phyloP scores from a whole-genome alignment of 2,797 vertebrate species.

The Molossus alvarezi region DNA sequence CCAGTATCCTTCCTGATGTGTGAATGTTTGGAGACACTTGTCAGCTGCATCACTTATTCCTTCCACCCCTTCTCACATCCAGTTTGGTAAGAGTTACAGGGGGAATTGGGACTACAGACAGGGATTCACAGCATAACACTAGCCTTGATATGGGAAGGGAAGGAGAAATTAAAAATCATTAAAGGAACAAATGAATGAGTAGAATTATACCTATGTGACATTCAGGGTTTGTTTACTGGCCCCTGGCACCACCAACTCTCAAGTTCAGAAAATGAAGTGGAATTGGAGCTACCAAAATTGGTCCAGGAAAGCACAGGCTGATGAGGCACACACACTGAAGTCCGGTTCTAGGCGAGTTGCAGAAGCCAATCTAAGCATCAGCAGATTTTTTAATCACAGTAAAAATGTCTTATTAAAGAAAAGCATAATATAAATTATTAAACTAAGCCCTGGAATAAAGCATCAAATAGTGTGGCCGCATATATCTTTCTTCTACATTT shows the following conservation, averaged over 20 bases:
- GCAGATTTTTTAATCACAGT: slow-evolving; percentile 21
- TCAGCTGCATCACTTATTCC: not conserved
- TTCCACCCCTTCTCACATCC: not conserved
- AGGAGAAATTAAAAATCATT: not conserved
- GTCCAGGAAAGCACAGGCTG: not conserved
- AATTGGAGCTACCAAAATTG: not conserved
- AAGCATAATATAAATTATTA: slow-evolving; percentile 43
- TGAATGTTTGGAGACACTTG: not conserved
- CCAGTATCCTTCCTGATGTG: not conserved
- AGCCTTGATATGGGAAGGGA: not conserved
- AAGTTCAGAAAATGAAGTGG: not conserved
- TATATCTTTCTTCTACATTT: slow-evolving; percentile 58
- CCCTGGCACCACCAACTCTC: not conserved
- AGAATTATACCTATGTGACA: not conserved
- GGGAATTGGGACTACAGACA: not conserved
- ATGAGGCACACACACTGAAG: not conserved
- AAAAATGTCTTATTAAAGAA: not conserved
- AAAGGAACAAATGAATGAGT: not conserved
- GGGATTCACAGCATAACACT: not conserved
- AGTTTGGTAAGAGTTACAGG: not conserved
- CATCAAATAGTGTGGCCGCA: not conserved
- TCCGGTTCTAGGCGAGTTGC: not conserved
- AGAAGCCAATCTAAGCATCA: not conserved
- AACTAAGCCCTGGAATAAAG: not conserved
- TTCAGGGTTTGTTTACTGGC: not conserved